Conservation (phyloP, 2,797 vertebrate genomes). For the Chelon labrosus region DNA sequence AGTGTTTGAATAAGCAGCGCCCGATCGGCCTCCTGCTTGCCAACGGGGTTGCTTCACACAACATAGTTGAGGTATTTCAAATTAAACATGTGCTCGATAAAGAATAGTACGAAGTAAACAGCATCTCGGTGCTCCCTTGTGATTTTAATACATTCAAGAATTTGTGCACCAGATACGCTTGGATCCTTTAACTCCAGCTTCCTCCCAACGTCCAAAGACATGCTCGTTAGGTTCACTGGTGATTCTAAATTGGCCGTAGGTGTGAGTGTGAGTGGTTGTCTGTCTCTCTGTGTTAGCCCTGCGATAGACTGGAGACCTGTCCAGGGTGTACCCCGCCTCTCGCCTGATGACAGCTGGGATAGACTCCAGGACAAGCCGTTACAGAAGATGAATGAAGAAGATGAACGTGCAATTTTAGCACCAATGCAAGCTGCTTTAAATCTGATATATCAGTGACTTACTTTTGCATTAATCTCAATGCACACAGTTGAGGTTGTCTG, state of each 20-base stretch:
- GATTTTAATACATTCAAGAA: background rate
- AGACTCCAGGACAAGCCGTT: no score
- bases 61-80: slow-evolving; percentile 9
- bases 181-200: background rate
- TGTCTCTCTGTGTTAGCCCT: no score
- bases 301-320: no score
- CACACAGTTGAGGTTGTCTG: background rate
- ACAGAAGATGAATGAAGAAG: no score
- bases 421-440: background rate
- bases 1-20: slow-evolving; percentile 10
- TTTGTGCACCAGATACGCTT: background rate
- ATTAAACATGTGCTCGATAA: background rate
- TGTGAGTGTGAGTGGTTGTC: no score
- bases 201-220: no score
- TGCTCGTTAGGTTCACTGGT: no score
- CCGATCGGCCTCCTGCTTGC: slow-evolving; percentile 1
- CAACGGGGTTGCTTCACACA: slow-evolving; percentile 2
- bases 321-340: no score
- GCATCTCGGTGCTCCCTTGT: background rate
- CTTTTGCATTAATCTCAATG: background rate
- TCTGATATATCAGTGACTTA: background rate
- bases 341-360: no score
- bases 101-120: background rate
- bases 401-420: background rate
- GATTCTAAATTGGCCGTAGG: no score